phyloP scores from a whole-genome alignment of 1,140 invertebrate species.

The Diabrotica undecimpunctata region DNA sequence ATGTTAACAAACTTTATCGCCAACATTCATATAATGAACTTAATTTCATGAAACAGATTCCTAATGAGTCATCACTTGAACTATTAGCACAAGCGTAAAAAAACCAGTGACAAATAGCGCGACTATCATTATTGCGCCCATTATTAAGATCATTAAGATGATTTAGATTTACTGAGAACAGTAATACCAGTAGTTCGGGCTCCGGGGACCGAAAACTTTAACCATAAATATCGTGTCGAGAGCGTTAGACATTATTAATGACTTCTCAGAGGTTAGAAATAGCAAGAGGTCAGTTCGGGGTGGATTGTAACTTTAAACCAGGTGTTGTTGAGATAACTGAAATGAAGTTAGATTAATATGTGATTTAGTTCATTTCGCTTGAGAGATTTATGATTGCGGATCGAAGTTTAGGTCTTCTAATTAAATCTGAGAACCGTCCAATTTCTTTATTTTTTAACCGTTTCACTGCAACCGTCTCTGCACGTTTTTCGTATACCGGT shows the following conservation, averaged over 20 bases:
- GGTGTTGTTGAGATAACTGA: constrained; percentile 7
- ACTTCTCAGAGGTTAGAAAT: constrained; percentile 9
- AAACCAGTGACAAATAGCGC: neutral
- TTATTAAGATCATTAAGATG: constrained; percentile 16
- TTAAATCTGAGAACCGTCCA: no score
- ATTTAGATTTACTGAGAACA: constrained; percentile 16
- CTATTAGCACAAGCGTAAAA: no score
- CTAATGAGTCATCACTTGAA: no score
- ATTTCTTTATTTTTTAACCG: no score
- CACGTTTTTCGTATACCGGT: no score
- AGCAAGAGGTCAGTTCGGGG: constrained; percentile 7
- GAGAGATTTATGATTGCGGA: neutral
- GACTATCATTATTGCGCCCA: constrained; percentile 8
- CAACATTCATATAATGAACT: no score
- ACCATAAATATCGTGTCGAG: constrained; percentile 16
- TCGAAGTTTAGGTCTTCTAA: no score
- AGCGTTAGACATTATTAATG: constrained; percentile 13
- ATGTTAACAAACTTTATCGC: no score
- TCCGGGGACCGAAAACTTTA: constrained; percentile 6
- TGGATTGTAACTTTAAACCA: constrained; percentile 12
- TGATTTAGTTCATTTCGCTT: neutral
- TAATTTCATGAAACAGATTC: no score
- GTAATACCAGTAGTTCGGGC: constrained; percentile 9
- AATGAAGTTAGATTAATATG: neutral
- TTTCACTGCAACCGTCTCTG: no score